A percentile compares a stretch with the other conserved stretches of the same genome.
These are phyloP conservation scores for Phylloscopus trochiloides DNA, from an alignment of 2,113 vertebrate species.

Conservation along the genomic window DNA sequence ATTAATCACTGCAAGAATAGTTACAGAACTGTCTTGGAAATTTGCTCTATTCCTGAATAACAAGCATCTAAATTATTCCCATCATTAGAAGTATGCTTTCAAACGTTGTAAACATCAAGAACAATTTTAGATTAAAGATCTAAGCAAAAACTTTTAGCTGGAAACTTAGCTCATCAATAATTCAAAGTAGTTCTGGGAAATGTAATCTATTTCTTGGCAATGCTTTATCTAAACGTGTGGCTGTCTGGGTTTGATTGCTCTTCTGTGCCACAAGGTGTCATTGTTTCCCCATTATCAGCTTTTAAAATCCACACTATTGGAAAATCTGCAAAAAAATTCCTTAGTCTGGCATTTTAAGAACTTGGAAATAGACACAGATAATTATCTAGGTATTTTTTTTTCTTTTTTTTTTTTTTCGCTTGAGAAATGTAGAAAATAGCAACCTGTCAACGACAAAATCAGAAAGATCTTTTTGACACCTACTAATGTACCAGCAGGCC, in stretches of 20 bases:
- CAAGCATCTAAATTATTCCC: neutral
- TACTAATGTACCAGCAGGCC: neutral
- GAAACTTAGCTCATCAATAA: neutral
- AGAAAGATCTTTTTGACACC: slow-evolving; percentile 5
- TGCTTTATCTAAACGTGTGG: neutral
- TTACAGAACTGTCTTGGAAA: neutral
- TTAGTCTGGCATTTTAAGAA: slow-evolving; percentile 7
- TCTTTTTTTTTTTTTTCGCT: neutral
- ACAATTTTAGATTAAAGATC: neutral
- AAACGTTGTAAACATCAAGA: neutral
- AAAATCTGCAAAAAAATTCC: neutral
- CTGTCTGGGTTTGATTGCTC: neutral
- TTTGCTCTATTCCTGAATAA: neutral
- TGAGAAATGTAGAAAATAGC: slow-evolving; percentile 20
- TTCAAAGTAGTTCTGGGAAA: neutral
- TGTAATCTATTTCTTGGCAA: neutral
- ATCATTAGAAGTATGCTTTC: neutral
- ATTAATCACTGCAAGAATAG: neutral
- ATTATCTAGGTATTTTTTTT: neutral
- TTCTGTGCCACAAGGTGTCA: slow-evolving; percentile 72
- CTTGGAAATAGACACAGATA: slow-evolving; percentile 25
- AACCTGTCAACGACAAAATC: slow-evolving; percentile 27
- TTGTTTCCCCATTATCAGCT: slow-evolving; percentile 54
- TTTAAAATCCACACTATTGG: neutral
- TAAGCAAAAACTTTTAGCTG: neutral